Base-by-base conservation (phyloP, 2,797 vertebrate species). In the Brotula barbata region DNA sequence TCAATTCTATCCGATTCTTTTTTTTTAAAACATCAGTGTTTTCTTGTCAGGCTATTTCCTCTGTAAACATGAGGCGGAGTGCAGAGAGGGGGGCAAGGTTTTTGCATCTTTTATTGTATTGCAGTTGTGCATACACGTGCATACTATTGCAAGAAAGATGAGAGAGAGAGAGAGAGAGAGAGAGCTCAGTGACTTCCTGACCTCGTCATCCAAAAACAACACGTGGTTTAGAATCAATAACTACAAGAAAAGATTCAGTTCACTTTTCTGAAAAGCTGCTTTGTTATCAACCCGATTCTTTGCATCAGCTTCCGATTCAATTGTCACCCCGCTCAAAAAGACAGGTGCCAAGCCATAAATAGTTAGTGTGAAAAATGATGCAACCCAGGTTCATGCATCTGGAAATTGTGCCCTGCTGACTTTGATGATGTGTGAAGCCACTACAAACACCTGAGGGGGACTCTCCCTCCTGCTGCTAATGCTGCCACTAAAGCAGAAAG, bases 111-210 rank as follows among this genome's bases (percentile, higher is more conserved):
- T 67, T 60, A 39, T 58, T 46, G 56, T 44, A 69, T 58, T 21
- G 76, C 73, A 71, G 48, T 64, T 46, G 55, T 48, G 45, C 34
- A 2, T n/a, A n/a, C n/a, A n/a, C n/a, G n/a, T n/a, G n/a, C n/a
- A n/a, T n/a, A n/a, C n/a, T n/a, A n/a, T n/a, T n/a, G n/a, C n/a
- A n/a, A n/a, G n/a, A n/a, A 28, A 28, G 8, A 4, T 28, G 25
- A 28, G 25, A 28, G 4, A 28, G 4, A 28, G 25, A 4, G 25
- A 28, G 25, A 28, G 25, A 28, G 25, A 28, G 25, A 28, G 25
- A 49, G 25, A 81, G 77, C 59, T 82, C 43, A 64, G 71, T 87
- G 71, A 88, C 91, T 89, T 88, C 85, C 86, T 91, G 88, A 91
- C 88, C 87, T 84, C 66, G 67, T 87, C 82, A 81, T 75, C 64